Evolutionary conservation across 2,888 invertebrate genomes (phyloP).

Genomic region (Xestia rhomboidea): DNA sequence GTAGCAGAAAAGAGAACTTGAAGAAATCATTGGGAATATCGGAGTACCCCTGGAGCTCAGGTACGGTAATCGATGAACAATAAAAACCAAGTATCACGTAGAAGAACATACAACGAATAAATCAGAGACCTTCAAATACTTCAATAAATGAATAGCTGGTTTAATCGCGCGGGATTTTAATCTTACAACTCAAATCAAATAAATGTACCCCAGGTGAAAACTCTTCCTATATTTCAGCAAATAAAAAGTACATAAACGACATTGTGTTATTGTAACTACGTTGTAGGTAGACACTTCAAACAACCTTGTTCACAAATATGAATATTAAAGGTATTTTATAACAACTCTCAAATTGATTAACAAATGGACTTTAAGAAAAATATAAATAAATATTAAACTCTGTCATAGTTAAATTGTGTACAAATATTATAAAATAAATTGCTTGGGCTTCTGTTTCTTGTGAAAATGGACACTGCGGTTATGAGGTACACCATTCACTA

Average conservation of each 20-base stretch:
- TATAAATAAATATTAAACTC: neutral
- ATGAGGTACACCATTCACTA: neutral
- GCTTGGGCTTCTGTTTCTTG: neutral
- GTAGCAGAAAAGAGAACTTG: constrained; percentile 76
- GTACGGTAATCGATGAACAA: constrained; percentile 66
- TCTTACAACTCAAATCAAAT: neutral
- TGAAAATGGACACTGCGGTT: neutral
- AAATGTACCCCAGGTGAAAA: neutral
- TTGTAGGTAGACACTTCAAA: constrained; percentile 32
- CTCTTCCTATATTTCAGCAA: constrained; percentile 8
- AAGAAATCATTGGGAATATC: constrained; percentile 79
- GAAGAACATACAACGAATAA: neutral
- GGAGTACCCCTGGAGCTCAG: constrained; percentile 85
- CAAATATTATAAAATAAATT: neutral
- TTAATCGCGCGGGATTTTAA: constrained; percentile 2
- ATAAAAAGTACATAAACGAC: constrained; percentile 4
- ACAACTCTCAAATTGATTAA: neutral
- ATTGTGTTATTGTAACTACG: constrained; percentile 47
- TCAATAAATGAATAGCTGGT: neutral
- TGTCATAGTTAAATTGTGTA: neutral
- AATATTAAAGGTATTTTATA: constrained; percentile 4
- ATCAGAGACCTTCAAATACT: constrained; percentile 33
- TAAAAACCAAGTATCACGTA: constrained; percentile 12
- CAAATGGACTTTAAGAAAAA: neutral
- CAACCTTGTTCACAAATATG: constrained; percentile 19